Evolutionary conservation across 2,888 invertebrate species (phyloP).

Genomic region (Strigamia maritima): DNA sequence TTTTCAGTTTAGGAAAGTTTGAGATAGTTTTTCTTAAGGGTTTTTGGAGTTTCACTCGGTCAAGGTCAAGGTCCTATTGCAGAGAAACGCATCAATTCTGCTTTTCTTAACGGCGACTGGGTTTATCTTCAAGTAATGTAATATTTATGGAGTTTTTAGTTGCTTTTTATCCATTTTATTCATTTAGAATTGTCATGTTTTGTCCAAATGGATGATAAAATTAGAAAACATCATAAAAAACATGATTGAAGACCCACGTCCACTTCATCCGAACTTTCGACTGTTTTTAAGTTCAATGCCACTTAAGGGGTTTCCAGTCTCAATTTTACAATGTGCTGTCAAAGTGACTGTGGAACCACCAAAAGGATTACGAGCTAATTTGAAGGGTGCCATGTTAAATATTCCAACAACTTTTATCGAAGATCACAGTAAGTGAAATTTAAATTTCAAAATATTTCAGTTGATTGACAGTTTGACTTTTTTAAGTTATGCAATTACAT

Average conservation of each 20-base stretch:
- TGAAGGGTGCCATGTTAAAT: conserved; percentile 75
- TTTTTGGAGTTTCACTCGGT: conserved; percentile 54
- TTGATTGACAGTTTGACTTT: background rate
- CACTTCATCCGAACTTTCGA: conserved; percentile 52
- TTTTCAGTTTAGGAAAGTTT: background rate
- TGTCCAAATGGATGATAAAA: conserved; percentile 54
- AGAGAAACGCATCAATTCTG: conserved; percentile 52
- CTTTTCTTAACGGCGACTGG: conserved; percentile 53
- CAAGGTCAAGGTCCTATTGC: conserved; percentile 56
- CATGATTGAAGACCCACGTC: conserved; percentile 49
- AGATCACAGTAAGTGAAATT: conserved; percentile 62
- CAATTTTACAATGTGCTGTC: conserved; percentile 54
- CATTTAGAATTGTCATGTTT: conserved; percentile 54
- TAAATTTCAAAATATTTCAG: background rate
- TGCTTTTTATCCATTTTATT: background rate
- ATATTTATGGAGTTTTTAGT: background rate
- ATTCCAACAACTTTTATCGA: conserved; percentile 80
- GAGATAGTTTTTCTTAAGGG: conserved; percentile 44
- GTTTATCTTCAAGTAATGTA: conserved; percentile 52
- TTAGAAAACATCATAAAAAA: conserved; percentile 53
- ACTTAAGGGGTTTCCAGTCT: conserved; percentile 52
- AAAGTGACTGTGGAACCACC: conserved; percentile 56
- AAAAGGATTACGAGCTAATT: conserved; percentile 63
- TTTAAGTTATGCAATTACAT: conserved; percentile 47
- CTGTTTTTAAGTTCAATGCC: conserved; percentile 55